Evolutionary conservation across 1,140 invertebrate species (phyloP).

Genomic region (Sycophaga agraensis): DNA sequence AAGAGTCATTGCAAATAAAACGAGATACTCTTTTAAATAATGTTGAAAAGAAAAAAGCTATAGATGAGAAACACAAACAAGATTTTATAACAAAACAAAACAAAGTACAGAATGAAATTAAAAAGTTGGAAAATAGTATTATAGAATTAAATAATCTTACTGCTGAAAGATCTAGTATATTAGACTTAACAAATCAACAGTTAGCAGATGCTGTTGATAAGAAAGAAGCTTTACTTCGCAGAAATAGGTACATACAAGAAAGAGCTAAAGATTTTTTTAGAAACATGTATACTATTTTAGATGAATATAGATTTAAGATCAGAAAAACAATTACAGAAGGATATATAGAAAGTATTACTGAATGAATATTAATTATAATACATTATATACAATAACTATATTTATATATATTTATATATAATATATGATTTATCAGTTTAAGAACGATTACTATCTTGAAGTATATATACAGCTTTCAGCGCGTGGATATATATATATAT

Average conservation of each 20-base stretch:
- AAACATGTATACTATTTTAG: conserved; percentile 36
- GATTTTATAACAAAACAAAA: conserved; percentile 33
- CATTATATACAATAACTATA: no score
- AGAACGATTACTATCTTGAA: no score
- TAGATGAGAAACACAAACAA: conserved; percentile 33
- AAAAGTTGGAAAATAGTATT: conserved; percentile 34
- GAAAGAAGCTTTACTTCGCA: conserved; percentile 20
- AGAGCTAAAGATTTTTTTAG: conserved; percentile 38
- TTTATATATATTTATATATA: no score
- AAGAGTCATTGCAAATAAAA: conserved; percentile 36
- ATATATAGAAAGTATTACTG: no score
- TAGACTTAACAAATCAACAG: conserved; percentile 30
- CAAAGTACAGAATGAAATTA: conserved; percentile 36
- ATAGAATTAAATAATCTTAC: conserved; percentile 29
- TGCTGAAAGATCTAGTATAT: conserved; percentile 34
- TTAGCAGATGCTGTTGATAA: conserved; percentile 9
- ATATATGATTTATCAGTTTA: no score
- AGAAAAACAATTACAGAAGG: no score
- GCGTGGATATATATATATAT: no score
- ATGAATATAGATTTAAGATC: conserved; percentile 31
- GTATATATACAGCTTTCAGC: no score
- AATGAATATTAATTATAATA: no score
- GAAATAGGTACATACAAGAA: conserved; percentile 32
- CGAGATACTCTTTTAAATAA: conserved; percentile 31
- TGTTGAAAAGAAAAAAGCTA: conserved; percentile 30